Evolutionary conservation across 2,888 invertebrate species (phyloP).

Genomic region (Spisula solida): DNA sequence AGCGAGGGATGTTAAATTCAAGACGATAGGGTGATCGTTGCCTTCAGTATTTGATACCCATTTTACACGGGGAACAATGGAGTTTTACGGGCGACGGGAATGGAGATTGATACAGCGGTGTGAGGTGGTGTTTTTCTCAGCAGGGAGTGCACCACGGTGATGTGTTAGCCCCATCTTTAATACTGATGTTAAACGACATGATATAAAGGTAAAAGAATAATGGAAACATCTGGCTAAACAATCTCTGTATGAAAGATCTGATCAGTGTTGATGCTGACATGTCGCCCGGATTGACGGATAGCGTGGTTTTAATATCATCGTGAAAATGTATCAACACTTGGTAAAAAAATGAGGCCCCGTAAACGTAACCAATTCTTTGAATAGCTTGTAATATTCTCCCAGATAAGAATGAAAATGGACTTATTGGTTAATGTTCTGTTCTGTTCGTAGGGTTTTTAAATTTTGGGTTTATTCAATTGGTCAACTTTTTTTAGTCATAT

Average conservation of each 20-base stretch:
- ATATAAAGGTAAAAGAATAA: conserved; percentile 53
- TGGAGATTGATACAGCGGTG: conserved; percentile 61
- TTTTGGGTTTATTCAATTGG: too few relatives aligned
- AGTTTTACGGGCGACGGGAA: conserved; percentile 55
- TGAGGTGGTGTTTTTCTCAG: conserved; percentile 67
- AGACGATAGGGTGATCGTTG: conserved; percentile 70
- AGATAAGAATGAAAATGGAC: too few relatives aligned
- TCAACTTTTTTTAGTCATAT: too few relatives aligned
- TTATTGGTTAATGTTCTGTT: too few relatives aligned
- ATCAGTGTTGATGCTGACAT: conserved; percentile 29
- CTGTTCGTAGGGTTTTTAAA: too few relatives aligned
- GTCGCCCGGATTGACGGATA: conserved; percentile 30
- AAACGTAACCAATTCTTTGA: too few relatives aligned
- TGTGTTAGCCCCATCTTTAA: conserved; percentile 68
- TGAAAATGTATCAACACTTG: background rate
- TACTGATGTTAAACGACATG: conserved; percentile 57
- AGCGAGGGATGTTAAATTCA: conserved; percentile 67
- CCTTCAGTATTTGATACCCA: conserved; percentile 72
- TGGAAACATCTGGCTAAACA: conserved; percentile 65
- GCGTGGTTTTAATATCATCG: background rate
- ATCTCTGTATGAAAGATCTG: conserved; percentile 44
- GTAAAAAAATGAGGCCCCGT: background rate
- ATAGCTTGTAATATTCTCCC: too few relatives aligned
- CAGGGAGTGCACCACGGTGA: conserved; percentile 64
- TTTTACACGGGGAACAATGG: conserved; percentile 67